Percentiles rank a stretch among this genome's conserved stretches.
Evolutionary conservation across 2,888 invertebrate species (phyloP).

Genomic region (Erebia ligea): DNA sequence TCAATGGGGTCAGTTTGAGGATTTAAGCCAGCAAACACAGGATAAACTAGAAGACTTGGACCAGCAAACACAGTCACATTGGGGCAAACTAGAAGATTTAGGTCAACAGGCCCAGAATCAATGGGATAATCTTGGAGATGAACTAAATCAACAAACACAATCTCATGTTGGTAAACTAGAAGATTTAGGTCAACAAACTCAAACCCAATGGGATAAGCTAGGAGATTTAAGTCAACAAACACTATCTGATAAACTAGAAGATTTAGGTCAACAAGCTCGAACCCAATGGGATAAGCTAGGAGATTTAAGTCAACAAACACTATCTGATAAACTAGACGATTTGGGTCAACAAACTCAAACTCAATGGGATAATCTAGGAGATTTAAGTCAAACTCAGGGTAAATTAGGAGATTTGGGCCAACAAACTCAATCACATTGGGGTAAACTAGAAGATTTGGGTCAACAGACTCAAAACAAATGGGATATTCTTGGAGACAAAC

Average conservation of each 20-base stretch:
- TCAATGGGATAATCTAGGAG: constrained; percentile 44
- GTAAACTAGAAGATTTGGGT: constrained; percentile 40
- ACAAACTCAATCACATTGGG: constrained; percentile 43
- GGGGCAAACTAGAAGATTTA: constrained; percentile 48
- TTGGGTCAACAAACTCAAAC: constrained; percentile 50
- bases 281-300: constrained; percentile 42
- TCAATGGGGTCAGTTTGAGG: constrained; percentile 46
- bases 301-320: constrained; percentile 46
- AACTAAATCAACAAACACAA: constrained; percentile 53
- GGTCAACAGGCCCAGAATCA: constrained; percentile 50
- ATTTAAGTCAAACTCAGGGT: constrained; percentile 46
- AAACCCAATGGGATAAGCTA: constrained; percentile 46
- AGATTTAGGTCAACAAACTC: constrained; percentile 49
- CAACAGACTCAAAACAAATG: constrained; percentile 48
- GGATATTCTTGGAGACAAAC: constrained; percentile 44
- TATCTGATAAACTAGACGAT: constrained; percentile 36
- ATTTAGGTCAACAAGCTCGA: constrained; percentile 48
- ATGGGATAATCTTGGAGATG: constrained; percentile 48
- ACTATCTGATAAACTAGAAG: constrained; percentile 46
- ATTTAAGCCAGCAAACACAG: constrained; percentile 49
- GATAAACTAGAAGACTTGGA: constrained; percentile 50
- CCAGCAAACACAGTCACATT: constrained; percentile 53
- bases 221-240: constrained; percentile 45
- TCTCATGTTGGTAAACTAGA: constrained; percentile 45
- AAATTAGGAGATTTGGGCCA: constrained; percentile 43